phyloP scores from a whole-genome alignment of 2,113 vertebrate species.

The Stegostoma tigrinum region DNA sequence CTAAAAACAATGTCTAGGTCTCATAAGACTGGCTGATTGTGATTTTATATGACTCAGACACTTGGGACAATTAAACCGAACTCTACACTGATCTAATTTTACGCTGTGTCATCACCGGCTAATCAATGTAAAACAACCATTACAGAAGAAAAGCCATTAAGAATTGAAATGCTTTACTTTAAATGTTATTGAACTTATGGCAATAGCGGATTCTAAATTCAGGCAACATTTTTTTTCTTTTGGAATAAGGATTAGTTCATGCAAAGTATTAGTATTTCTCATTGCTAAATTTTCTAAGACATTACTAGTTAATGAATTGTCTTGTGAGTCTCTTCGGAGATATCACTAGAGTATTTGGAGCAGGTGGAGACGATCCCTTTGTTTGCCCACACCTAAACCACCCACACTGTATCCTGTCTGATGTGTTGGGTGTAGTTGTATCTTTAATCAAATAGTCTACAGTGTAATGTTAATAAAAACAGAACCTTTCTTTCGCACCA shows the following conservation, averaged over 20 bases:
- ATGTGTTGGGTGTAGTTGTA: background rate
- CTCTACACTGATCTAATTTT: background rate
- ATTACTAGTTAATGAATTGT: background rate
- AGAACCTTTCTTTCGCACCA: conserved; percentile 2
- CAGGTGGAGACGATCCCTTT: background rate
- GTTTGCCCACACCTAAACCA: background rate
- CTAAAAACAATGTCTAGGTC: background rate
- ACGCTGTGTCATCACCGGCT: background rate
- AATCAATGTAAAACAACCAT: background rate
- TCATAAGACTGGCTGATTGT: background rate
- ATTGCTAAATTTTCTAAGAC: background rate
- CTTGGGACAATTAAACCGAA: background rate
- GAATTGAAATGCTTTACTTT: background rate
- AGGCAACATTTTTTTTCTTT: background rate
- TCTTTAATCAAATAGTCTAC: conserved; percentile 27
- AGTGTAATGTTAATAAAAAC: conserved; percentile 30
- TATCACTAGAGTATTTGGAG: background rate
- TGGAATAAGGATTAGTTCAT: background rate
- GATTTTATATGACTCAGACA: background rate
- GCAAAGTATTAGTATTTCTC: background rate
- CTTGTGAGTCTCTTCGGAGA: background rate
- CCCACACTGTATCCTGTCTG: conserved; percentile 27
- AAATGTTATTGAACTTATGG: background rate
- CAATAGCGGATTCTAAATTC: background rate
- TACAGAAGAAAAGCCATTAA: background rate